These are phyloP conservation scores for Rutilus rutilus DNA, from an alignment of 2,113 vertebrate species.

Conservation along the genomic window DNA sequence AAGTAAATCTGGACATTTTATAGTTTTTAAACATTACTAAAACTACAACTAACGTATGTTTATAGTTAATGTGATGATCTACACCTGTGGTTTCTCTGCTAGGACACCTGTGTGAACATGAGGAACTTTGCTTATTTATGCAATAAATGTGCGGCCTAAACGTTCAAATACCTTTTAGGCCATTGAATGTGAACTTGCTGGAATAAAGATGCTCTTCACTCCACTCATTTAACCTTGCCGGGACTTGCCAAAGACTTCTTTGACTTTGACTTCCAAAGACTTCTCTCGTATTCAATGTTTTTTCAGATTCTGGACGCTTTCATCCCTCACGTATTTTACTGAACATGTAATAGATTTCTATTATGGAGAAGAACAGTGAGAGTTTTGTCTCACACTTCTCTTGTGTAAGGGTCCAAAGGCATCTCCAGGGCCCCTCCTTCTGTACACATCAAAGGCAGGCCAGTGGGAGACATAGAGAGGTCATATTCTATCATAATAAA, in stretches of 20 bases:
- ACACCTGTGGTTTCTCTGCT: not conserved
- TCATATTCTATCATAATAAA: constrained; percentile 45
- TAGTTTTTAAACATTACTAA: not conserved
- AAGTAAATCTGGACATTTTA: not conserved
- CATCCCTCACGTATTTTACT: constrained; percentile 6
- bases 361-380: constrained; percentile 30
- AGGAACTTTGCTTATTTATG: constrained; percentile 8
- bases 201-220: not conserved
- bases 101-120: not conserved
- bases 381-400: constrained; percentile 31
- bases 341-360: constrained; percentile 12
- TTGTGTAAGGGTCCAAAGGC: constrained; percentile 13
- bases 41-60: not conserved
- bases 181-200: not conserved
- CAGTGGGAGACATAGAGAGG: constrained; percentile 16
- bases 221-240: not conserved
- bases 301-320: not conserved
- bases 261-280: not conserved
- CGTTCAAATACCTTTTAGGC: not conserved
- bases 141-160: not conserved
- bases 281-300: not conserved
- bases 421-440: constrained; percentile 23
- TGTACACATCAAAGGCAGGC: constrained; percentile 44
- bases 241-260: not conserved
- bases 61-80: not conserved